Conservation (phyloP, 2,797 vertebrate species). For the Rhabdomys pumilio region DNA sequence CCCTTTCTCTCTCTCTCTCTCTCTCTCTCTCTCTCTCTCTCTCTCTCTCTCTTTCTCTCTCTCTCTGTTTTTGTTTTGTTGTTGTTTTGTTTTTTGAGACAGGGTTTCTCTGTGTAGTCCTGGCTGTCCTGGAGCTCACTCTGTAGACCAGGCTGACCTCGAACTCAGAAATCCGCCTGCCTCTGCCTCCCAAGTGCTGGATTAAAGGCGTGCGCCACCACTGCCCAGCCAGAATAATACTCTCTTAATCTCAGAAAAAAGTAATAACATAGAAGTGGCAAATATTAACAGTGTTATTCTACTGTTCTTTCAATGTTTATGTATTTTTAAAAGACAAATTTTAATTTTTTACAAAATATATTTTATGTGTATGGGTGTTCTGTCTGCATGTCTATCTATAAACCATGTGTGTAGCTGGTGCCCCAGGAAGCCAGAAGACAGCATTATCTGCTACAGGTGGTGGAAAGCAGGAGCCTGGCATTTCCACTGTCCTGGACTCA, state of each 20-base stretch:
- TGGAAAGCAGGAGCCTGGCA: not conserved
- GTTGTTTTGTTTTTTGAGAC: no score
- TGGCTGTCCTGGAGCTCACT: no score
- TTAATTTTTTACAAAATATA: not conserved
- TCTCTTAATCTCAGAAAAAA: not conserved
- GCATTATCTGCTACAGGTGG: no score
- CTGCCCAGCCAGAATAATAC: not conserved
- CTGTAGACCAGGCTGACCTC: no score
- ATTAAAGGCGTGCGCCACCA: no score
- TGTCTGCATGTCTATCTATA: not conserved
- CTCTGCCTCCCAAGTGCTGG: no score
- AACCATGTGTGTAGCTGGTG: not conserved
- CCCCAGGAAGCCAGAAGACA: not conserved
- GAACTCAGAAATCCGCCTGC: no score
- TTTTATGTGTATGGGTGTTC: not conserved
- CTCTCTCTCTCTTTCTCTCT: no score
- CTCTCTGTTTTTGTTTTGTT: no score
- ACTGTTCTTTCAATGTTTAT: not conserved
- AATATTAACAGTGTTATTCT: constrained; percentile 4
- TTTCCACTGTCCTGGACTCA: not conserved
- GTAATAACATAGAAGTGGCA: not conserved
- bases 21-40: no score
- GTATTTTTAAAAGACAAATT: not conserved
- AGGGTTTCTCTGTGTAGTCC: no score
- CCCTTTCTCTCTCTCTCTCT: no score